Base-by-base conservation (phyloP, 2,797 vertebrate species). In the Melopsittacus undulatus region DNA sequence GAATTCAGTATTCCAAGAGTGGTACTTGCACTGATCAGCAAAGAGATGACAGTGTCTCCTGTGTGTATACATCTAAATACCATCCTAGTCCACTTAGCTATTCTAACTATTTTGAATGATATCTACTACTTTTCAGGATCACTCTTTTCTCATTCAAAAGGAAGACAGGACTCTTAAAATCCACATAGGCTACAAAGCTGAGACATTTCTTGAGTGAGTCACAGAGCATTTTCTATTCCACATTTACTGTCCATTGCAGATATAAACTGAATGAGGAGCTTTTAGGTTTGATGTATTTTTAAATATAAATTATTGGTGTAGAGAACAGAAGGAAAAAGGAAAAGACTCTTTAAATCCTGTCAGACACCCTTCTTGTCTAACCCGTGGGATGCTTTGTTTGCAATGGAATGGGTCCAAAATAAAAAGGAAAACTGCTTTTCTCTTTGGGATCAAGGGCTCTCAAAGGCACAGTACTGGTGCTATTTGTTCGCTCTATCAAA, bases 381-480 rank as follows among this genome's bases (percentile, higher is more conserved):
- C 62, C 68, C 85, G n/a, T 80, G 49, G 19, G 57, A 64, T 89
- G 56, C 56, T 80, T 89, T 87, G 64, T 92, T 94, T 91, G 64
- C 45, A 77, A 68, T 93, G 87, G 89, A 94, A 89, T 27, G 14
- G 29, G 6, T 95, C 77, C 93, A 95, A 90, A 86, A 91, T 30
- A 79, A 85, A 92, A 93, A 94, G 54, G 75, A 92, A 95, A 92
- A 66, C 29, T 93, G 30, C 38, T 89, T 85, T 96, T 93, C 78
- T 89, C 62, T 75, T 89, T 38, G 46, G 49, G 52, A 96, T 89
- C 87, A 91, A 84, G 75, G 67, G 77, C 72, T 93, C 43, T 90
- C 87, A 91, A 75, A 85, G 49, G 57, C 34, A 92, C 34, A 74
- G n/a, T 46, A 72, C 40, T 89, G 38, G 42, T 70, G 36, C 72